Conservation (phyloP, 2,888 invertebrate genomes). For the Eulithis testata region DNA sequence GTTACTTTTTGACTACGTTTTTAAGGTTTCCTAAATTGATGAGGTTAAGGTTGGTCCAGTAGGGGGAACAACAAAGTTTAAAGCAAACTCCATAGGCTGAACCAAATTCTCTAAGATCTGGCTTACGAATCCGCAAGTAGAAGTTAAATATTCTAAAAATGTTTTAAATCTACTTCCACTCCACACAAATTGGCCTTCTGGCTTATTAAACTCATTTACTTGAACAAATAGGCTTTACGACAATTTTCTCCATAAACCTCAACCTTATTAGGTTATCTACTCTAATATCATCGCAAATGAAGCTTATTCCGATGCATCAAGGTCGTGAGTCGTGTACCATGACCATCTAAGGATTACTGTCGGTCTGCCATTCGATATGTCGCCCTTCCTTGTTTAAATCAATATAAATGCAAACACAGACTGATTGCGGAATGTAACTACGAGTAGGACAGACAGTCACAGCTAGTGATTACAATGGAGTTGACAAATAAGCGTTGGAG, state of each 20-base stretch:
- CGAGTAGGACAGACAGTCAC: slow-evolving; percentile 12
- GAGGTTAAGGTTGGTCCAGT: neutral
- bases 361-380: slow-evolving; percentile 36
- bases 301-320: slow-evolving; percentile 33
- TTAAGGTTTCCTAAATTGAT: no score
- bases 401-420: slow-evolving; percentile 32
- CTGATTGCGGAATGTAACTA: slow-evolving; percentile 16
- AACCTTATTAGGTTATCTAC: slow-evolving; percentile 31
- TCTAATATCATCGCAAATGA: slow-evolving; percentile 29
- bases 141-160: neutral
- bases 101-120: no score
- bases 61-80: neutral
- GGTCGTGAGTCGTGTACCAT: slow-evolving; percentile 30
- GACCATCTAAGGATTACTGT: slow-evolving; percentile 29
- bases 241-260: slow-evolving; percentile 22
- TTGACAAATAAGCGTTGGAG: slow-evolving; percentile 5
- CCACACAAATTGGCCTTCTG: slow-evolving; percentile 1
- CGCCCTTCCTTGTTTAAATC: slow-evolving; percentile 34
- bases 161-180: neutral
- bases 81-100: no score
- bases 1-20: neutral
- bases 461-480: slow-evolving; percentile 11
- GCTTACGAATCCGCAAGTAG: neutral
- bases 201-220: slow-evolving; percentile 10
- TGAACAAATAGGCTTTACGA: slow-evolving; percentile 12